Evolutionary conservation across 2,797 vertebrate genomes (phyloP).

Genomic region (Heterohyrax brucei): DNA sequence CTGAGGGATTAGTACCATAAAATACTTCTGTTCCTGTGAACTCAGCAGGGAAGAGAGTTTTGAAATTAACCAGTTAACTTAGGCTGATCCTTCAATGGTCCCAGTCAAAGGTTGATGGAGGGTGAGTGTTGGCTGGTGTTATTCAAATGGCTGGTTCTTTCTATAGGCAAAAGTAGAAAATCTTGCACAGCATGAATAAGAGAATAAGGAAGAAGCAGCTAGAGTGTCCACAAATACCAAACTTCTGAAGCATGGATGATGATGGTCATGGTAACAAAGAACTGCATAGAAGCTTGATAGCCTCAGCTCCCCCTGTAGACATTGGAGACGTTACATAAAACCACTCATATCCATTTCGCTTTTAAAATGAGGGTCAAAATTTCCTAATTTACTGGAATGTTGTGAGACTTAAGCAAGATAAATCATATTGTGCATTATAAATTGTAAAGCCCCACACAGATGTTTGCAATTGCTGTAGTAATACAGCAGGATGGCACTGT

Average conservation of each 20-base stretch:
- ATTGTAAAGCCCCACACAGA: background rate
- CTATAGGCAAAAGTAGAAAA: background rate
- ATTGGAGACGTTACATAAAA: background rate
- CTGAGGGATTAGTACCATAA: background rate
- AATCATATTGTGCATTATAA: background rate
- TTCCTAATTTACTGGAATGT: background rate
- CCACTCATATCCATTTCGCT: background rate
- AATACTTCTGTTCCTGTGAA: background rate
- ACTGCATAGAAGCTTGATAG: background rate
- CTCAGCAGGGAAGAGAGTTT: background rate
- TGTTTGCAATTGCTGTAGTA: background rate
- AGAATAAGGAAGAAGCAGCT: background rate
- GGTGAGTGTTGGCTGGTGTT: background rate
- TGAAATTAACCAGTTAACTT: conserved; percentile 11
- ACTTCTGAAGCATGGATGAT: background rate
- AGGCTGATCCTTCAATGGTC: background rate
- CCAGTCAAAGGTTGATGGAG: background rate
- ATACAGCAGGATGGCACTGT: background rate
- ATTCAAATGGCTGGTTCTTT: background rate
- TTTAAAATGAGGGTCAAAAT: background rate
- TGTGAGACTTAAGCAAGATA: background rate
- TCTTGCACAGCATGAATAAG: background rate
- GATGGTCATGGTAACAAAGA: background rate
- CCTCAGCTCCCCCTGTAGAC: rapidly evolving
- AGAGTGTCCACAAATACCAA: background rate